Base-by-base conservation (phyloP, 30 jellyfish, hydroid and myxozoan genomes). In the Aurelia coerulea region DNA sequence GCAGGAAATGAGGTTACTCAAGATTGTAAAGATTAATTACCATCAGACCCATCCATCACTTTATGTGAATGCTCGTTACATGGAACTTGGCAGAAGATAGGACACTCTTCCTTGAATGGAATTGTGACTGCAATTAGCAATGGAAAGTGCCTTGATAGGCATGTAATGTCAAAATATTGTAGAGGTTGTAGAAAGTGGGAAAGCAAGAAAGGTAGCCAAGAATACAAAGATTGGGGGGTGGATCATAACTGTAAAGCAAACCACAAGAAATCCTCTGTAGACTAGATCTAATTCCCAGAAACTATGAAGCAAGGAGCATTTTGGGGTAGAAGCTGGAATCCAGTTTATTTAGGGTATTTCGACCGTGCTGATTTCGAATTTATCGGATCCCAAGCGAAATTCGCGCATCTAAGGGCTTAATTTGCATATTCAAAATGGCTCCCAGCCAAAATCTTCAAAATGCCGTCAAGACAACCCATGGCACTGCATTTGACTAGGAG, bases 51-150 rank as follows among this genome's bases (percentile, higher is more conserved):
- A 34, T 62, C 70, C 17, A 67, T 67, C 31, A 34, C 34, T 14
- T 59, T 62, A 42, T 33, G 64, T 29, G 66, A 33, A 65, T 71
- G 81, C 81, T 74, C 88, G 9, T 42, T 59, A 34, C 89, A 53
- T 1, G 93, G 93, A 35, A 37, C 90, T 9, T 84, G 93, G 90
- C 93, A 84, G 67, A 84, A 82, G 73, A 56, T 72, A 32, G 96
- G 86, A 5, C 78, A 72, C 78, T 15, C 86, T 33, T 87, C 96
- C 16, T 53, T 87, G 68, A 77, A 77, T 69, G 96, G 91, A 4
- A 34, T 74, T 8, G 91, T 86, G 19, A 59, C 90, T 23, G 90
- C 91, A 33, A 56, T 67, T n/a, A 64, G 85, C 23, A 50, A 64
- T 53, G 96, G 96, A 35, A 87, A 87, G 65, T 67, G 76, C 51